These are phyloP conservation scores for Molossus alvarezi DNA, from an alignment of 2,797 vertebrate species.

Conservation along the genomic window DNA sequence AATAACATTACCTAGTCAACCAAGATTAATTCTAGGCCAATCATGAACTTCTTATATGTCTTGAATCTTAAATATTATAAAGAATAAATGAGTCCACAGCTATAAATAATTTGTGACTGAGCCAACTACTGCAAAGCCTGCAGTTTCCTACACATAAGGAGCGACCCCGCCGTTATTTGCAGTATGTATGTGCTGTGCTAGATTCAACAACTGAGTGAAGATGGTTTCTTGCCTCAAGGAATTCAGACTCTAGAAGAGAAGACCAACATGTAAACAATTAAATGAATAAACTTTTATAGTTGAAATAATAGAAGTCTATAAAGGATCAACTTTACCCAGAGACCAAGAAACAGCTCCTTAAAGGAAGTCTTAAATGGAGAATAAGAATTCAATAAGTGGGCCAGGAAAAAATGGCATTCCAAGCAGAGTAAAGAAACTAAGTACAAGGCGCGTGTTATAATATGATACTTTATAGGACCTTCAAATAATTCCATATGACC, in stretches of 20 bases:
- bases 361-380: background rate
- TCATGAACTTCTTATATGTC: background rate
- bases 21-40: constrained; percentile 3
- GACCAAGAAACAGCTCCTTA: background rate
- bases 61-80: background rate
- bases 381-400: background rate
- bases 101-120: background rate
- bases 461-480: background rate
- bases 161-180: background rate
- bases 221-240: background rate
- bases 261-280: background rate
- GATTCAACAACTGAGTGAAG: background rate
- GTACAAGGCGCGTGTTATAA: background rate
- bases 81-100: background rate
- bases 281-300: background rate
- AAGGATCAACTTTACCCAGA: background rate
- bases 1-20: background rate
- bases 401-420: background rate
- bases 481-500: background rate
- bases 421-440: background rate
- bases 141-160: background rate
- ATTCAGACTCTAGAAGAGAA: background rate
- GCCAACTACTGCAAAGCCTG: background rate
- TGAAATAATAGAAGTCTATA: background rate
- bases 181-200: background rate